Conservation (phyloP, 2,797 vertebrate genomes). For the Leucoraja ocellata region DNA sequence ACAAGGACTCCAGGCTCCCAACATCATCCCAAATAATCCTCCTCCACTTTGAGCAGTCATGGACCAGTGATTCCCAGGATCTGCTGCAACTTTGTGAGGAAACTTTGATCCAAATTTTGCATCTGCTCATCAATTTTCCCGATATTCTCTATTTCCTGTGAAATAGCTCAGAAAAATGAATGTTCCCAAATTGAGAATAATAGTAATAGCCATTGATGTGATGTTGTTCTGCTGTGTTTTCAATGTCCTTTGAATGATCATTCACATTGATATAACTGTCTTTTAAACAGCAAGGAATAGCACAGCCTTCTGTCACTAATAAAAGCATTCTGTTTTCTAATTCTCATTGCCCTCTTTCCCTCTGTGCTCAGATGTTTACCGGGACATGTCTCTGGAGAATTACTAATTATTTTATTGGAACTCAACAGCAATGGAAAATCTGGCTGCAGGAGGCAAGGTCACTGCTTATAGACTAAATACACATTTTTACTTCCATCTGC, state of each 20-base stretch:
- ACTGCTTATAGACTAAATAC: neutral
- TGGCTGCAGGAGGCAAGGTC: neutral
- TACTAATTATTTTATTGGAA: slow-evolving; percentile 23
- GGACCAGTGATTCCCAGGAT: too few species aligned
- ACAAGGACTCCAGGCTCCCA: too few species aligned
- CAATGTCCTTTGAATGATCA: neutral
- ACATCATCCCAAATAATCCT: too few species aligned
- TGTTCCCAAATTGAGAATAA: neutral
- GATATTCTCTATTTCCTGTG: too few species aligned
- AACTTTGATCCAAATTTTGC: too few species aligned
- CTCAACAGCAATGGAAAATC: slow-evolving; percentile 1
- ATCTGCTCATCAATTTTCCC: too few species aligned
- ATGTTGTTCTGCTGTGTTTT: too few species aligned
- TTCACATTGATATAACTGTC: neutral
- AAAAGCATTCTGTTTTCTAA: neutral
- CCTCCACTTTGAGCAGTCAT: too few species aligned
- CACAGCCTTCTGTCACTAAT: neutral
- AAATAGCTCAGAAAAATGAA: neutral
- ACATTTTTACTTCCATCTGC: neutral
- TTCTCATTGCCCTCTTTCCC: too few species aligned
- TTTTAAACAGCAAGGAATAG: neutral
- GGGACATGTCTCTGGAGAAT: neutral
- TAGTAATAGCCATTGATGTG: neutral
- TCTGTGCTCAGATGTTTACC: neutral
- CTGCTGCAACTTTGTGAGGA: too few species aligned